Conservation (phyloP, 1,140 invertebrate species). For the Theocolax elegans region DNA sequence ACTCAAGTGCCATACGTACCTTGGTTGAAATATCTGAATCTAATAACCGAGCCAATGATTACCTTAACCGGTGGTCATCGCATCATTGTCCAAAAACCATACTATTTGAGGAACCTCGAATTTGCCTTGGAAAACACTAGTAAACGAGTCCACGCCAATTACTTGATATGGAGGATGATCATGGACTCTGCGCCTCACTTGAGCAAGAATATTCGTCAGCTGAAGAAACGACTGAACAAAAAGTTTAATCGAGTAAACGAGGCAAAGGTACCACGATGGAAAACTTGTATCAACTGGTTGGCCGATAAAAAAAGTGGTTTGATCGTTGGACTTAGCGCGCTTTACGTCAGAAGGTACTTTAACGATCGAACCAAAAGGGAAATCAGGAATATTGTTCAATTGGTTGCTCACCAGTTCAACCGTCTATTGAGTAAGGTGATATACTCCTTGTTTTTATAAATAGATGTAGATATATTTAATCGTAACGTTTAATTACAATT, state of each 20-base stretch:
- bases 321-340: not conserved
- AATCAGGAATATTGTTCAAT: too few relatives aligned
- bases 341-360: not conserved
- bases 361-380: not conserved
- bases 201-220: not conserved
- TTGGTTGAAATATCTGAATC: not conserved
- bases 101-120: not conserved
- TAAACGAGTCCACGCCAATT: not conserved
- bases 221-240: too few relatives aligned
- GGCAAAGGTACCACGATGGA: too few relatives aligned
- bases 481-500: too few relatives aligned
- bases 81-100: too few relatives aligned
- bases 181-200: not conserved
- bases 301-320: not conserved
- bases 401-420: too few relatives aligned
- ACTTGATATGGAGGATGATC: not conserved
- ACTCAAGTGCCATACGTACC: not conserved
- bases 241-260: too few relatives aligned
- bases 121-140: not conserved
- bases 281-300: not conserved
- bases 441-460: too few relatives aligned
- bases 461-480: too few relatives aligned
- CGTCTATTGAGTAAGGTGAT: too few relatives aligned
- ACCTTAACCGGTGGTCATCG: too few relatives aligned
- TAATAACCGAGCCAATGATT: not conserved